Evolutionary conservation across 2,797 vertebrate genomes (phyloP).

Genomic region (Hypotaenidia okinawae): DNA sequence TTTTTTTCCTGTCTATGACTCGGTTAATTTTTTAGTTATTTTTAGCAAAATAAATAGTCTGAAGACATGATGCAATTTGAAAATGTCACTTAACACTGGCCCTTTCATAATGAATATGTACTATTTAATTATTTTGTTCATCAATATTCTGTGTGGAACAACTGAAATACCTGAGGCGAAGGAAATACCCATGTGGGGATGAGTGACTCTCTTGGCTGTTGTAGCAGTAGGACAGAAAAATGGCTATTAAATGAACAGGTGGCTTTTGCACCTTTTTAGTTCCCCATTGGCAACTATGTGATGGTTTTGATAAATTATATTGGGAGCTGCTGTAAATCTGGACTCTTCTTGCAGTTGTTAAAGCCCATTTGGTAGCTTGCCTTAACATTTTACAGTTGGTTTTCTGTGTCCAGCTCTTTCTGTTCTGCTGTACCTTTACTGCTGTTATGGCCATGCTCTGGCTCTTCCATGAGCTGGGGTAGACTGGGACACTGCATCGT

Average conservation of each 20-base stretch:
- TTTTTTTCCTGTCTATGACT: neutral
- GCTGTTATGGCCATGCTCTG: neutral
- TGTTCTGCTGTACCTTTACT: neutral
- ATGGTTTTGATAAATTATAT: slow-evolving; percentile 6
- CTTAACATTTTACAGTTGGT: neutral
- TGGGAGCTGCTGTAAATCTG: neutral
- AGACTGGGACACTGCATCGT: neutral
- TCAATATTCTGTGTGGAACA: neutral
- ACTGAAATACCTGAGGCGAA: neutral
- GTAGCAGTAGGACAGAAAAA: neutral
- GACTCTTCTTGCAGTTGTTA: neutral
- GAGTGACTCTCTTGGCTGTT: neutral
- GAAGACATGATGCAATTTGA: neutral
- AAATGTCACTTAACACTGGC: neutral
- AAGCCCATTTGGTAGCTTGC: neutral
- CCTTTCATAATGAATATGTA: neutral
- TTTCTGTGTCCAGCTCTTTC: neutral
- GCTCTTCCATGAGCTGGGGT: neutral
- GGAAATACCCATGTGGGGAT: neutral
- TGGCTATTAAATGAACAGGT: neutral
- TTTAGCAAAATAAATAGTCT: slow-evolving; percentile 29
- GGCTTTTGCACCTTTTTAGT: neutral
- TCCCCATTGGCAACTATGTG: neutral
- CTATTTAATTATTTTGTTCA: slow-evolving; percentile 19
- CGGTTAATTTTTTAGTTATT: neutral